Evolutionary conservation across 30 jellyfish, hydroid and myxozoan genomes (phyloP).

Genomic region (Chironex yamaguchii): DNA sequence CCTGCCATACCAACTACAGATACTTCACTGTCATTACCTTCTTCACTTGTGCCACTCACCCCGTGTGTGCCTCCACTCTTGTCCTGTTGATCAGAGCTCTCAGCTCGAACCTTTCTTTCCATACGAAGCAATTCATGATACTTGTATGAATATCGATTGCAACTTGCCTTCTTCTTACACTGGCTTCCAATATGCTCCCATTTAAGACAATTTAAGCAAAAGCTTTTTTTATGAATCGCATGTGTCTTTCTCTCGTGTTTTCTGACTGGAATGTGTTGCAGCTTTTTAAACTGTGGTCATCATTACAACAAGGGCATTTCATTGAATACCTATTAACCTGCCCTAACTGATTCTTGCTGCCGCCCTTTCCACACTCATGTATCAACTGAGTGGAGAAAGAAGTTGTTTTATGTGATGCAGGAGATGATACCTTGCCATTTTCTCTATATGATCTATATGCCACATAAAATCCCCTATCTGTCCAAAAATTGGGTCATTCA

Average conservation of each 20-base stretch:
- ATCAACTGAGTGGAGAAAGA: background rate
- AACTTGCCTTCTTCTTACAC: background rate
- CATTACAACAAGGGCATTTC: background rate
- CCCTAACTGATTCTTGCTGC: background rate
- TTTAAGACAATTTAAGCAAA: background rate
- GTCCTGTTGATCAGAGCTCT: background rate
- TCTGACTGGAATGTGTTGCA: background rate
- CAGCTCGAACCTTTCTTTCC: background rate
- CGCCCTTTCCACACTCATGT: background rate
- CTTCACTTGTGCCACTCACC: background rate
- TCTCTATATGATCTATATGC: too few relatives aligned
- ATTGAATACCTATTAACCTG: background rate
- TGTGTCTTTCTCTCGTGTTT: background rate
- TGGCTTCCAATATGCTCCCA: background rate
- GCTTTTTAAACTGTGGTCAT: background rate
- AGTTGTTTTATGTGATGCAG: too few relatives aligned
- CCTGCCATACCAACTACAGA: background rate
- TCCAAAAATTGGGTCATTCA: too few relatives aligned
- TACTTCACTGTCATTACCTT: background rate
- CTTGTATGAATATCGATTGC: background rate
- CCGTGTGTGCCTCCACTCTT: background rate
- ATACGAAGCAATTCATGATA: background rate
- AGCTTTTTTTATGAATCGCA: background rate
- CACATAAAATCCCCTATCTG: too few relatives aligned
- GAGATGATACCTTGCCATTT: too few relatives aligned